Conservation (phyloP, 2,888 invertebrate genomes). For the Tiliacea citrago region DNA sequence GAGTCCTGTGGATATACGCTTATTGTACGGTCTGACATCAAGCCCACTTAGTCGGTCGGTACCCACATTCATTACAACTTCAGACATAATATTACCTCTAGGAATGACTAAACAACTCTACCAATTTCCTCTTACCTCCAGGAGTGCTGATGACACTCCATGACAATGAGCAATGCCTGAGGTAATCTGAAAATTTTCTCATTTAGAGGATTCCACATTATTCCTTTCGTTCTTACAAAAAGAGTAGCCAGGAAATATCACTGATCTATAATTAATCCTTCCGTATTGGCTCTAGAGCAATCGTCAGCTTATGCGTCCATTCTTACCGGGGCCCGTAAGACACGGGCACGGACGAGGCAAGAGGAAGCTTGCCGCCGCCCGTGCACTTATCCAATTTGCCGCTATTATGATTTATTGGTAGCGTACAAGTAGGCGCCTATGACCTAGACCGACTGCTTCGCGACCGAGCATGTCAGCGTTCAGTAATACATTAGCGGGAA, state of each 20-base stretch:
- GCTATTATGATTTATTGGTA: constrained; percentile 89
- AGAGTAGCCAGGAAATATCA: neutral
- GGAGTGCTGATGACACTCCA: neutral
- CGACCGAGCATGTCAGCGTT: constrained; percentile 48
- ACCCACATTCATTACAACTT: constrained; percentile 11
- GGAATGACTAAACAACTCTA: constrained; percentile 8
- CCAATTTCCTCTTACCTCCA: neutral
- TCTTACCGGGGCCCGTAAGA: constrained; percentile 77
- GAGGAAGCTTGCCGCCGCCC: constrained; percentile 82
- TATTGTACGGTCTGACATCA: constrained; percentile 43
- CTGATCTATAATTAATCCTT: constrained; percentile 36
- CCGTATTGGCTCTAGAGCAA: constrained; percentile 52
- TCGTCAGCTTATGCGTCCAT: constrained; percentile 55
- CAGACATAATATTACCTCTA: constrained; percentile 26
- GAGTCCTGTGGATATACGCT: constrained; percentile 14
- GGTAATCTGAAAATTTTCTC: neutral
- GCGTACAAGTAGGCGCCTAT: constrained; percentile 82
- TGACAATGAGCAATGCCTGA: neutral
- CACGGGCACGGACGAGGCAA: constrained; percentile 81
- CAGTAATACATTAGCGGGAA: constrained; percentile 47
- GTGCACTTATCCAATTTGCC: constrained; percentile 88
- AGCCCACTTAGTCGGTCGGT: constrained; percentile 9
- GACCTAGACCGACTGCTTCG: constrained; percentile 81
- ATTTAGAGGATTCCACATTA: neutral
- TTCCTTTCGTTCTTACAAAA: constrained; percentile 11